Base-by-base conservation (phyloP, 2,113 vertebrate species). In the Stomatorhinus ivindoensis region DNA sequence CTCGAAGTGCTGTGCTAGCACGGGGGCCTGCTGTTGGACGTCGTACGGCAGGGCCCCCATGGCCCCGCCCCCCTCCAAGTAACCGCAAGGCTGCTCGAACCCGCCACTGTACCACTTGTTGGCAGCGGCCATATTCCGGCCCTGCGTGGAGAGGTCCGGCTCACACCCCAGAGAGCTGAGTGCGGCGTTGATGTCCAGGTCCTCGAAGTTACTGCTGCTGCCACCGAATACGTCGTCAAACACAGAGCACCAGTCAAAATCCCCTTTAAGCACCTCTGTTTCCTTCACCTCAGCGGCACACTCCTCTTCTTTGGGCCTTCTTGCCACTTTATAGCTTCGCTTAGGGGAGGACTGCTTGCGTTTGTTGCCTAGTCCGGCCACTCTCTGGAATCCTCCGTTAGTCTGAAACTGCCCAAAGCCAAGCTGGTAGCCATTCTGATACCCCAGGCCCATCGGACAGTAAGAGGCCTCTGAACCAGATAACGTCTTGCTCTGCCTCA, bases 131-230 rank as follows among this genome's bases (percentile, higher is more conserved):
- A 92, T 27, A 31, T 94, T 93, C 92, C 94, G 94, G 91, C 93
- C 93, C 89, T 95, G 95, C 48, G 93, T 87, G 53, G 94, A 91
- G 0, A 93, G 89, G 89, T 96, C 96, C 92, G 94, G 90, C 89
- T 96, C 96, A 17, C 95, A 95, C 31, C 94, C 95, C 50, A 97
- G 93, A 0, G 96, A 94, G 93, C 95, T 96, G 85, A 97, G 92
- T 0, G 96, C 96, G 0, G 94, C 93, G 92, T 96, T 95, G 92
- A 97, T 94, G 93, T 97, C 97, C 92, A 97, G 87, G 91, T 97
- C 96, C 92, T 97, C 96, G 1, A 97, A 96, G 88, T 93, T 96
- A 94, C 96, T 95, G 86, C 94, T 95, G 91, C 90, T 94, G n/a
- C 94, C 94, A 6, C 93, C 89, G 8, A 97, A 95, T 13, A 96